Evolutionary conservation across 2,797 vertebrate genomes (phyloP).

Genomic region (Capromys pilorides): DNA sequence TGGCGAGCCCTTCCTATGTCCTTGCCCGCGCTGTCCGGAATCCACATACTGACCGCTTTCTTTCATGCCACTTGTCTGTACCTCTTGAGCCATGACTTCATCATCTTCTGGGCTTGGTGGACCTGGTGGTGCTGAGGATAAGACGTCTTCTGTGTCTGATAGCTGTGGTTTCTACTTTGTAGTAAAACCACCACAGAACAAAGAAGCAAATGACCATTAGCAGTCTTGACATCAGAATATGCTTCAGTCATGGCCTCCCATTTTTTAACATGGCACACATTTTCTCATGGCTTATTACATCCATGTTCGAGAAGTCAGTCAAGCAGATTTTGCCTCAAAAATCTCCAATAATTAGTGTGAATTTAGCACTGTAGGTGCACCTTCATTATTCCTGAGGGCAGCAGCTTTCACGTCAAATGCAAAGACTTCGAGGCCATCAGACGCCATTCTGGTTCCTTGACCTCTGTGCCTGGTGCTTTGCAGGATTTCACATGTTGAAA

Average conservation of each 20-base stretch:
- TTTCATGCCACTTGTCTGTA: neutral
- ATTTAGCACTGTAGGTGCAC: neutral
- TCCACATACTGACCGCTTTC: neutral
- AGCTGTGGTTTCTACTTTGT: neutral
- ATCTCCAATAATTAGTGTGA: neutral
- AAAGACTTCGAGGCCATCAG: neutral
- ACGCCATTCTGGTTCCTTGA: neutral
- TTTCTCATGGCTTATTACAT: neutral
- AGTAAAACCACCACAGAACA: neutral
- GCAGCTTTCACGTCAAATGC: neutral
- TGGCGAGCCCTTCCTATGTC: neutral
- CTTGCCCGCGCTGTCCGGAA: too few relatives aligned
- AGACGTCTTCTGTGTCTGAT: neutral
- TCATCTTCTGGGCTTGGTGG: neutral
- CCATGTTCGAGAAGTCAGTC: neutral
- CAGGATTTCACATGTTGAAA: neutral
- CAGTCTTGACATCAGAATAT: neutral
- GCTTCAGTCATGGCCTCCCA: neutral
- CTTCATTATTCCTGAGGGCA: neutral
- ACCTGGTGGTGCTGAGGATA: neutral
- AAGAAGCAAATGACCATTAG: neutral
- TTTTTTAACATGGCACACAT: neutral
- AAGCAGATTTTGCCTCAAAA: neutral
- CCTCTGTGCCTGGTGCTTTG: neutral
- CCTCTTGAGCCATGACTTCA: neutral